A percentile compares a stretch with the other conserved stretches of the same genome.
These are phyloP conservation scores for Sternarchorhynchus goeldii DNA, from an alignment of 2,797 vertebrate species.

Conservation along the genomic window DNA sequence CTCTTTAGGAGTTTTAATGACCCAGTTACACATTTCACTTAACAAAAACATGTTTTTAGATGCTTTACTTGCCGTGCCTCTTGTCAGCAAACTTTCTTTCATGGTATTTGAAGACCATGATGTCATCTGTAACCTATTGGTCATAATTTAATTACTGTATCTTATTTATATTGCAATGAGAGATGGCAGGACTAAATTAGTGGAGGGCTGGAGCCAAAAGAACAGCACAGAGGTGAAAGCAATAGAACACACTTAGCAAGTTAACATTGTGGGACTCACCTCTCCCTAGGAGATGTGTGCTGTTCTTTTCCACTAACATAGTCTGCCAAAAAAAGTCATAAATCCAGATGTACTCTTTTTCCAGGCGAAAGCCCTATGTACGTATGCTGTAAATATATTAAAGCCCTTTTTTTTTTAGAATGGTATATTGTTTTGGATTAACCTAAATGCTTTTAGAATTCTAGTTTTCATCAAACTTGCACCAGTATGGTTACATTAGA, in stretches of 20 bases:
- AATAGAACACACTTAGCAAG: constrained; percentile 22
- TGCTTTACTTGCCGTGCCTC: background rate
- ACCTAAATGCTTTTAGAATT: constrained; percentile 18
- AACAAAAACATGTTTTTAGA: background rate
- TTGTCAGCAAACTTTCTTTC: background rate
- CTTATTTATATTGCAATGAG: background rate
- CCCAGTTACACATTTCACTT: background rate
- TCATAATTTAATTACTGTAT: constrained; percentile 1
- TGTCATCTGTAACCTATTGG: too few relatives aligned
- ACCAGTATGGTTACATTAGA: constrained; percentile 19
- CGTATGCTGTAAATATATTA: constrained; percentile 18
- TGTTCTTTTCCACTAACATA: constrained; percentile 29
- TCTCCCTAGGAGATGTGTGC: constrained; percentile 22
- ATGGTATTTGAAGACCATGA: too few relatives aligned
- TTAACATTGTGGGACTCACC: constrained; percentile 23
- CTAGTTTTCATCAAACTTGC: constrained; percentile 11
- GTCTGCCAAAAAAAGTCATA: constrained; percentile 18
- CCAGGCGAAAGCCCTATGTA: constrained; percentile 6
- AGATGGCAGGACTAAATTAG: constrained; percentile 9
- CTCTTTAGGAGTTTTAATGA: background rate
- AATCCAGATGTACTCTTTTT: constrained; percentile 25
- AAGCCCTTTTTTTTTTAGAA: background rate
- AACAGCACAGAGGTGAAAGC: constrained; percentile 2
- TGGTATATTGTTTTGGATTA: background rate
- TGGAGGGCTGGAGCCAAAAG: background rate